phyloP scores from a whole-genome alignment of 2,888 invertebrate genomes.

The Acronicta alni region DNA sequence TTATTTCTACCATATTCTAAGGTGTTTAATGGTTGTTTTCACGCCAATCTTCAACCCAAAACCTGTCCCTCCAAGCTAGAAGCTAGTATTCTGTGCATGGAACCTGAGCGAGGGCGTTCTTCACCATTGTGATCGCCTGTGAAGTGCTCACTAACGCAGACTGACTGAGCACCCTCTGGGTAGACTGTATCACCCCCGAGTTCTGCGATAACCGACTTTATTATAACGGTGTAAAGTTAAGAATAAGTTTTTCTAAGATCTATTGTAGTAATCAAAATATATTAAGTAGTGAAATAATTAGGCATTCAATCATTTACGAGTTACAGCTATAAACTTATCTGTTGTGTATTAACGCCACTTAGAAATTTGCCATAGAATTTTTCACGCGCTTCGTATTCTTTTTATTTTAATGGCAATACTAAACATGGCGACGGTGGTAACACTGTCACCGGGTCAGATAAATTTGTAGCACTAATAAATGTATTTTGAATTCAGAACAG shows the following conservation, averaged over 20 bases:
- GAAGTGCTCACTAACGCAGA: conserved; percentile 82
- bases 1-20: too few species aligned
- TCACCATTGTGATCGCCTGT: conserved; percentile 80
- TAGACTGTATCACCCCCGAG: conserved; percentile 84
- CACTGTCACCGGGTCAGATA: too few species aligned
- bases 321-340: too few species aligned
- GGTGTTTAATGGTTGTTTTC: not conserved
- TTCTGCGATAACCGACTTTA: conserved; percentile 71
- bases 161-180: conserved; percentile 80
- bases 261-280: conserved; percentile 5
- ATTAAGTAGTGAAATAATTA: not conserved
- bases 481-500: not conserved
- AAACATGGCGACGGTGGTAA: too few species aligned
- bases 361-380: too few species aligned
- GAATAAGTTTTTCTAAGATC: conserved; percentile 5
- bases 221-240: conserved; percentile 22
- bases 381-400: too few species aligned
- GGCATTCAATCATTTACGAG: not conserved
- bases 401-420: too few species aligned
- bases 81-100: conserved; percentile 57
- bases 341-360: not conserved
- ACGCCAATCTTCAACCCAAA: conserved; percentile 21
- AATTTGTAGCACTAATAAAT: too few species aligned
- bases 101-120: conserved; percentile 71
- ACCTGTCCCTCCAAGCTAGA: conserved; percentile 47